These are phyloP conservation scores for Operophtera brumata DNA, from an alignment of 2,888 invertebrate genomes.

Conservation along the genomic window DNA sequence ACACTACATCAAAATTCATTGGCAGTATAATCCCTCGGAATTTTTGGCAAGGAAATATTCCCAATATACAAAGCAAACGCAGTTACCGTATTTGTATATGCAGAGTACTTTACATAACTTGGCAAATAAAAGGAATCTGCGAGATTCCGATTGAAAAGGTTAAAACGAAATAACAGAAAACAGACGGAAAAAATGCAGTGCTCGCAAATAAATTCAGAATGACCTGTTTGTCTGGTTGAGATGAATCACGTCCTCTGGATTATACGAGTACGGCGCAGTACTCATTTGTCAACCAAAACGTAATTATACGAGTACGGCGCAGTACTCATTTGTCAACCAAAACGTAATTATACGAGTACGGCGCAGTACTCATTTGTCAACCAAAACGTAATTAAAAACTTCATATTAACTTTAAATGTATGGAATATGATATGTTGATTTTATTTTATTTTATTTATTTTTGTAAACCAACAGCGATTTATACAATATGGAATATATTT, in stretches of 20 bases:
- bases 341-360: no score
- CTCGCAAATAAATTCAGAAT: not conserved
- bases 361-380: not conserved
- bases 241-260: not conserved
- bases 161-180: constrained; percentile 13
- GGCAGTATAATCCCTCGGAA: constrained; percentile 15
- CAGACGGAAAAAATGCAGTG: not conserved
- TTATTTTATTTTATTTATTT: no score
- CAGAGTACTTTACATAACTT: constrained; percentile 37
- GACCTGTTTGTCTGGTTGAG: constrained; percentile 2
- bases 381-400: no score
- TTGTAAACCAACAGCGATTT: no score
- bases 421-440: no score
- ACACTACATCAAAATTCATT: constrained; percentile 1
- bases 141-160: constrained; percentile 37
- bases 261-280: not conserved
- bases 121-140: constrained; percentile 43
- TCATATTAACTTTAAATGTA: no score
- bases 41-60: constrained; percentile 42
- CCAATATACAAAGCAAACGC: constrained; percentile 41
- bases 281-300: not conserved
- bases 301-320: not conserved
- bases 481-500: no score
- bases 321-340: no score
- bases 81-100: constrained; percentile 26